Base-by-base conservation (phyloP, 2,113 vertebrate species). In the Illadopsis cleaveri region DNA sequence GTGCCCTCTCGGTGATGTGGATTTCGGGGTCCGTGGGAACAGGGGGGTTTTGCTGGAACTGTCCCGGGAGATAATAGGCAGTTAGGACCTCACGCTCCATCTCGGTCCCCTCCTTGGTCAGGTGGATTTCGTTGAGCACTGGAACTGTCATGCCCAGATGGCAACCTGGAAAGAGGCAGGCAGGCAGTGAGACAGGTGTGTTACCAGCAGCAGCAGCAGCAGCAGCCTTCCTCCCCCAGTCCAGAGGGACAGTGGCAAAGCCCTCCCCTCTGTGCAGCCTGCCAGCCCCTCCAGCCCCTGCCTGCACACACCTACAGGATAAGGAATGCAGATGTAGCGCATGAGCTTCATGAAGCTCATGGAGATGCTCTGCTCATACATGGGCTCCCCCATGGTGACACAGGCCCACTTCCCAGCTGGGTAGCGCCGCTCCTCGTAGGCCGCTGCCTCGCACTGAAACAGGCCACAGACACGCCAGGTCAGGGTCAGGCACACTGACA, bases 331-430 rank as follows among this genome's bases (percentile, higher is more conserved):
- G 98, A 99, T 99, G 97, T 98, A 99, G 69, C 98, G 97, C 98
- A 99, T 99, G 81, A 99, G 96, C 88, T 99, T 99, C 99, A 99
- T 99, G 97, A 99, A 99, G 94, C 90, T 98, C 90, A 97, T 78
- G n/a, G 98, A 99, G 96, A 98, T 98, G 97, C 98, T 99, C 97
- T 99, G 99, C 72, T 99, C 98, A 37, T 99, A 99, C 72, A 98
- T 90, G 19, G 96, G 66, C 47, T 99, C 98, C 17, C 87, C 93
- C 35, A 70, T 89, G 28, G 97, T 98, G 92, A 99, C 94, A 75
- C 97, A 98, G 2, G 98, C 98, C 99, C 99, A 99, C 91, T 98
- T 97, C 18, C 98, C 98, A 10, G 98, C 97, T 3, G 98, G 98
- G 69, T 98, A 99, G 64, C 8, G 37, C 24, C 98, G 96, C 97